Evolutionary conservation across 2,797 vertebrate genomes (phyloP).

Genomic region (Mormyrus proboscirostris): DNA sequence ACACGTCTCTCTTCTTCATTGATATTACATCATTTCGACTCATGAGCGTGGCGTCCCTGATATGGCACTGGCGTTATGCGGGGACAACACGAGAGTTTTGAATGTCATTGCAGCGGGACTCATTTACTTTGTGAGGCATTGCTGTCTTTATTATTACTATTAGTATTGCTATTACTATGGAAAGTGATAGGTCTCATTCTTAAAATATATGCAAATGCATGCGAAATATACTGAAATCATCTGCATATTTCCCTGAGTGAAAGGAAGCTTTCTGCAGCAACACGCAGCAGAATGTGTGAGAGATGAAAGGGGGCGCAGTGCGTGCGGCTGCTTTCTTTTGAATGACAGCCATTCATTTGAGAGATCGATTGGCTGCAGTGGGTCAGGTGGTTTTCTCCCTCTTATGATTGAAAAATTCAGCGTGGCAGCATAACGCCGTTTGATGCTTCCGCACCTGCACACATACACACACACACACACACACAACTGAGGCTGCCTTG

Average conservation of each 20-base stretch:
- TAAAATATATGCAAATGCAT: slow-evolving; percentile 9
- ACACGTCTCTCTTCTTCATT: slow-evolving; percentile 28
- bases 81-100: not conserved
- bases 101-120: not conserved
- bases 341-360: slow-evolving; percentile 4
- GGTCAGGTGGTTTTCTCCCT: not conserved
- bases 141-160: not conserved
- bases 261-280: not conserved
- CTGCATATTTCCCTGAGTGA: slow-evolving; percentile 1
- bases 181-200: not conserved
- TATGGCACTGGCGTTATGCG: not conserved
- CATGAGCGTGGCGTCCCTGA: not conserved
- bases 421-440: not conserved
- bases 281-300: not conserved
- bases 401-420: not conserved
- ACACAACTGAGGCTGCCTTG: not conserved
- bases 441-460: not conserved
- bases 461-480: not conserved
- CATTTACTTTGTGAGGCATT: not conserved
- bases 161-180: not conserved
- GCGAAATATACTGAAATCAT: slow-evolving; percentile 6
- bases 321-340: not conserved
- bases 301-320: not conserved
- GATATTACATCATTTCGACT: slow-evolving; percentile 9
- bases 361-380: slow-evolving; percentile 1